Base-by-base conservation (phyloP, 2,797 vertebrate species). In the Glyptemys insculpta region DNA sequence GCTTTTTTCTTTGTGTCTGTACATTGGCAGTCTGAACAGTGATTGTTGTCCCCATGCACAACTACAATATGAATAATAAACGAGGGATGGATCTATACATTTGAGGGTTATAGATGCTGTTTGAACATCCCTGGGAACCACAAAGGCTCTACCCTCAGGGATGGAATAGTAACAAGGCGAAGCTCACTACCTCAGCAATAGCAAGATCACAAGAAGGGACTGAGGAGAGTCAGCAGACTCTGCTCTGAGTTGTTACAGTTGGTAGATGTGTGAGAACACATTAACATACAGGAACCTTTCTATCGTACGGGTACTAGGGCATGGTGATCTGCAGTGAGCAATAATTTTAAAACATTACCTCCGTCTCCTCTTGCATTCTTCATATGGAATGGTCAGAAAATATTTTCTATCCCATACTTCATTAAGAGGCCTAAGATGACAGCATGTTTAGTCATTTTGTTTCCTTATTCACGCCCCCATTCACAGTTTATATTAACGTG, bases 351-450 rank as follows among this genome's bases (percentile, higher is more conserved):
- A 65, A 78, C 65, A 88, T 91, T 97, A 99, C 99, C 99, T 99
- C 95, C 99, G 98, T 93, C 99, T 99, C 91, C 86, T 98, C 97
- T 99, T 99, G 97, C 99, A 99, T 83, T 98, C 98, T 89, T 99
- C 98, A 82, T 99, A 99, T 1, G 99, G 99, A 97, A 99, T 98
- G 94, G 99, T 99, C 96, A 99, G 93, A 98, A 99, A 99, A 95
- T 99, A 99, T 96, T 98, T 99, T 98, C 97, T 98, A 96, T 99
- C 97, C 98, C 99, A 99, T 23, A 99, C 50, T 79, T 98, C 94
- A 96, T 99, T 99, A 89, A 99, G 98, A 3, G 98, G 98, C 97
- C 99, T 99, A 98, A 27, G 91, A 98, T 34, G 97, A 94, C 12
- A 97, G 92, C 5, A 93, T 52, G 83, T 49, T 91, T 86, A 96